Evolutionary conservation across 2,797 vertebrate species (phyloP), one percentile per base, ranked within the genome.

Genomic region (Enteromius treurensis): DNA sequence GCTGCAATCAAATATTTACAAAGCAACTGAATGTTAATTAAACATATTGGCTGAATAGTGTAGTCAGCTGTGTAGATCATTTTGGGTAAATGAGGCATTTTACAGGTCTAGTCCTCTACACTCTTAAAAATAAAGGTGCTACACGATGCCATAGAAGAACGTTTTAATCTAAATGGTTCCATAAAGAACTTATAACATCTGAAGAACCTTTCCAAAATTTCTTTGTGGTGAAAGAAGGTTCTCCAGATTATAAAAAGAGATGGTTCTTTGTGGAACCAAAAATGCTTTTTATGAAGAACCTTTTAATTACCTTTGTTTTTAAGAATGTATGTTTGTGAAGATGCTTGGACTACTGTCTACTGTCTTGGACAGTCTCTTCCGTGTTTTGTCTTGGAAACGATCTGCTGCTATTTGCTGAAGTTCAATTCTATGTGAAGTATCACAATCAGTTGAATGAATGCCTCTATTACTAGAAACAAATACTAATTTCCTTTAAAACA

Each of bases 1-100:
- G 68, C 87, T 32, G 45, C 34, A 5, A 79, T 93, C 77, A 92
- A 94, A 92, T 90, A 92, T 94, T 93, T 87, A 93, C 32, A 26
- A 67, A 87, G 85, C 87, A 87, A 82, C 87, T 77, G 86, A 32
- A 79, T 53, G 64, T 82, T 90, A 90, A 92, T 87, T 86, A 88
- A 88, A 91, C 58, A 13, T 84, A 13, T 84, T 73, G 80, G 69
- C 90, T 88, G 89, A 86, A 89, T 91, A 91, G 86, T 83, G 85
- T 32, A 67, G 26, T 29, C 23, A 53, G 64, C 8, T 10, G 15
- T 75, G 47, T 5, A 17, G 45, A 3, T 79, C 6, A 23, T 67
- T 77, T 10, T n/a, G n/a, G 8, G 7, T 53, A 21, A 53, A 53
- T 21, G 13, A 64, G n/a, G 70, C 21, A 65, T 34, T 65, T 75